A percentile compares a stretch with the other conserved stretches of the same genome.
Evolutionary conservation across 64 coral and sea anemone genomes (phyloP).

Genomic region (Montipora foliosa): DNA sequence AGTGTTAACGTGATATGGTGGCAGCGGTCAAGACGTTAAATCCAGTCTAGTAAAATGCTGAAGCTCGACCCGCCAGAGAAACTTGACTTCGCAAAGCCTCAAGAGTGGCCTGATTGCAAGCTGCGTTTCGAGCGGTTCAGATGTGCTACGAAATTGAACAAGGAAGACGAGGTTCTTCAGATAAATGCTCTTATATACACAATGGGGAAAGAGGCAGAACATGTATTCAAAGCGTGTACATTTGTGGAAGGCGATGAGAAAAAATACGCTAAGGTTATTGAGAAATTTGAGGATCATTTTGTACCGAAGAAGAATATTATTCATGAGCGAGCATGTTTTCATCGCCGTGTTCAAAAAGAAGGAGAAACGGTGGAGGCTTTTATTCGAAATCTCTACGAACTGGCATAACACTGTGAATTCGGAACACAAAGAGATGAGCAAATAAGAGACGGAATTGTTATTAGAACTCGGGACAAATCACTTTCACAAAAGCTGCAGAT

Average conservation of each 20-base stretch:
- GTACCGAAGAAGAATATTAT: neutral
- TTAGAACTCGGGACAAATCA: neutral
- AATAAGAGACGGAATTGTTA: slow-evolving; percentile 42
- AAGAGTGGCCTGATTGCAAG: neutral
- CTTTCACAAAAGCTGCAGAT: slow-evolving; percentile 20
- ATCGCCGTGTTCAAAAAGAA: slow-evolving; percentile 44
- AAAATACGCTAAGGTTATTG: too few relatives aligned
- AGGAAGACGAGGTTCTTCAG: neutral
- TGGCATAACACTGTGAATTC: slow-evolving; percentile 44
- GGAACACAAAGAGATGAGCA: neutral
- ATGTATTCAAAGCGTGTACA: neutral
- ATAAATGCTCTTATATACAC: too few relatives aligned
- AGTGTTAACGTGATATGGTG: too few relatives aligned
- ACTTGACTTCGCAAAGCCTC: neutral
- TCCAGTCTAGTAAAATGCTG: neutral
- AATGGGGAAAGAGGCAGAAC: neutral
- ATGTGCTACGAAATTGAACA: neutral
- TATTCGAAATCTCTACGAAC: neutral
- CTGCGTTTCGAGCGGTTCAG: neutral
- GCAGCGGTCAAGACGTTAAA: too few relatives aligned
- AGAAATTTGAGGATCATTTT: too few relatives aligned
- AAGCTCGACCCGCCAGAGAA: neutral
- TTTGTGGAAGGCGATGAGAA: neutral
- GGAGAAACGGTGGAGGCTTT: slow-evolving; percentile 39
- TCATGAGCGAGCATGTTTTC: slow-evolving; percentile 20